Conservation (phyloP, 92 coral and sea anemone genomes). For the Heteractis magnifica region DNA sequence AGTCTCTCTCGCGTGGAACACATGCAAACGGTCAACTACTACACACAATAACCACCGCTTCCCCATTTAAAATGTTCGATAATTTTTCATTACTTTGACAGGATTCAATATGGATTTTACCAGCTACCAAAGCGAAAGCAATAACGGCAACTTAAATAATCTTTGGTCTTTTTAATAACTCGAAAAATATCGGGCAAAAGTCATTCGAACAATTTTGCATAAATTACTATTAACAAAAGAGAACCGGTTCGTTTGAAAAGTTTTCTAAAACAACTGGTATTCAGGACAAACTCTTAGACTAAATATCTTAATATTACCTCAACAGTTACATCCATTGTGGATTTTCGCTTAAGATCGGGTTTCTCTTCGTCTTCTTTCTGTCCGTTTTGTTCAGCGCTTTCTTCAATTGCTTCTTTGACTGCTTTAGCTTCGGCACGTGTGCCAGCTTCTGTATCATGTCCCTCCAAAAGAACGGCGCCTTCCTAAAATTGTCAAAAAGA, state of each 20-base stretch:
- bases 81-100: neutral
- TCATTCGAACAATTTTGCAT: conserved; percentile 12
- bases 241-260: conserved; percentile 13
- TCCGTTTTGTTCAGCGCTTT: conserved; percentile 68
- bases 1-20: conserved; percentile 21
- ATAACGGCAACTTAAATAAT: neutral
- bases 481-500: conserved; percentile 52
- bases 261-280: conserved; percentile 12
- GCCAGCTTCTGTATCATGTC: conserved; percentile 75
- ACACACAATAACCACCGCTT: neutral
- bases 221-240: conserved; percentile 27
- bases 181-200: neutral
- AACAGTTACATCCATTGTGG: conserved; percentile 81
- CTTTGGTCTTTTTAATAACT: neutral
- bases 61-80: neutral
- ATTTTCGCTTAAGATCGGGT: conserved; percentile 87
- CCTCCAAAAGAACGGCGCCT: conserved; percentile 87
- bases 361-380: conserved; percentile 79
- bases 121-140: neutral
- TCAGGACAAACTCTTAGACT: neutral
- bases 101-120: neutral
- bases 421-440: conserved; percentile 94
- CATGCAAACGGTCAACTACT: neutral
- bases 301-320: conserved; percentile 57
- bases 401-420: conserved; percentile 69